A percentile compares a stretch with the other conserved stretches of the same genome.
These are phyloP conservation scores for Nephrotoma flavescens DNA, from an alignment of 2,888 invertebrate species.

Conservation along the genomic window DNA sequence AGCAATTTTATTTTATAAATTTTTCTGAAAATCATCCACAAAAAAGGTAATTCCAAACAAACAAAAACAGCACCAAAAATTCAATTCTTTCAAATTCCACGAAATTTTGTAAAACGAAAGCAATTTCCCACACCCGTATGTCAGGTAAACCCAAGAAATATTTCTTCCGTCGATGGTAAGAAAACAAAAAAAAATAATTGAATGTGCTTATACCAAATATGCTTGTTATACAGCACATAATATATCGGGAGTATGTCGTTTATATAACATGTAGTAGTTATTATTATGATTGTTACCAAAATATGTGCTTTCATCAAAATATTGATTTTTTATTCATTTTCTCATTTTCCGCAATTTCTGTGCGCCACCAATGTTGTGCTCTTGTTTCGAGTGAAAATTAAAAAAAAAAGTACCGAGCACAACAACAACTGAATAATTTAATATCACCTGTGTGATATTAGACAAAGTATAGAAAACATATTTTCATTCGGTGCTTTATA, in stretches of 20 bases:
- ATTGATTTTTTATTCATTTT: not conserved
- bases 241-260: not conserved
- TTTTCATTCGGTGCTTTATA: not conserved
- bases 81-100: not conserved
- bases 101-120: not conserved
- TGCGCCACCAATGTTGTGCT: not conserved
- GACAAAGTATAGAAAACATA: not conserved
- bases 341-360: not conserved
- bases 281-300: not conserved
- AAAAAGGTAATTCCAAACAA: not conserved
- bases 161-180: not conserved
- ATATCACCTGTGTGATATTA: not conserved
- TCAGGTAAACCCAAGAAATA: not conserved
- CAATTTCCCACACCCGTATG: not conserved
- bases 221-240: not conserved
- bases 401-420: not conserved
- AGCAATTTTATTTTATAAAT: not conserved
- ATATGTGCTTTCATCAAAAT: not conserved
- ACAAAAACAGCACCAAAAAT: not conserved
- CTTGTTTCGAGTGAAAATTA: not conserved
- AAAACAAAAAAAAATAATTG: not conserved
- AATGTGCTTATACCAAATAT: not conserved
- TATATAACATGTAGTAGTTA: not conserved
- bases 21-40: not conserved
- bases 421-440: not conserved